These are phyloP conservation scores for Babyrousa celebensis DNA, from an alignment of 2,797 vertebrate genomes.

Conservation along the genomic window DNA sequence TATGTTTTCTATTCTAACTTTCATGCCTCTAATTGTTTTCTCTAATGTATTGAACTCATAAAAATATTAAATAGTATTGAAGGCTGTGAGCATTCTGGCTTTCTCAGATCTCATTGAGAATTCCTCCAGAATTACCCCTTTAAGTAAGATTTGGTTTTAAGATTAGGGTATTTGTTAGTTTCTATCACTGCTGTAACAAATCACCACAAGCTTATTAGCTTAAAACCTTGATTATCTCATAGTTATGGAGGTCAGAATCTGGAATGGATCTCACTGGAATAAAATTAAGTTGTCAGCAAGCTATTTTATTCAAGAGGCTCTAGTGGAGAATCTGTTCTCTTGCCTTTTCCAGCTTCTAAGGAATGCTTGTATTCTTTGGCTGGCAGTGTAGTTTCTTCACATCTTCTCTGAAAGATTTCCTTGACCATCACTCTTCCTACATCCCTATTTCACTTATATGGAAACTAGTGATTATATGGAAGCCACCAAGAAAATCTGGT, in stretches of 20 bases:
- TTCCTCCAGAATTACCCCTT: neutral
- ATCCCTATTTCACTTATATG: neutral
- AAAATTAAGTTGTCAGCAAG: neutral
- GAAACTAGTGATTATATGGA: neutral
- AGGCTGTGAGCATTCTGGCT: neutral
- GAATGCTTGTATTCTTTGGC: neutral
- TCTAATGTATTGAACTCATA: neutral
- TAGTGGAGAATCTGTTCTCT: neutral
- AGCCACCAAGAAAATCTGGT: neutral
- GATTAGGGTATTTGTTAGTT: neutral
- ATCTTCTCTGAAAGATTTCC: neutral
- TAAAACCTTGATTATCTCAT: neutral
- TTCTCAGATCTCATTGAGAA: neutral
- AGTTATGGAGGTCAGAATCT: neutral
- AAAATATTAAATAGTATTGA: neutral
- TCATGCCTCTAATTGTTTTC: neutral
- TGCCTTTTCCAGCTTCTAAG: neutral
- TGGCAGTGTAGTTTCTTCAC: neutral
- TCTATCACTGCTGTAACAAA: neutral
- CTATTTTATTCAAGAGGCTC: neutral
- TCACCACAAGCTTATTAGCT: neutral
- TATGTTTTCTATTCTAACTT: neutral
- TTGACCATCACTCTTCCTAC: neutral
- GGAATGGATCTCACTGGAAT: neutral
- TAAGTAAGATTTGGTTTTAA: neutral